These are phyloP conservation scores for Bovichtus variegatus DNA, from an alignment of 2,797 vertebrate genomes.

Conservation along the genomic window DNA sequence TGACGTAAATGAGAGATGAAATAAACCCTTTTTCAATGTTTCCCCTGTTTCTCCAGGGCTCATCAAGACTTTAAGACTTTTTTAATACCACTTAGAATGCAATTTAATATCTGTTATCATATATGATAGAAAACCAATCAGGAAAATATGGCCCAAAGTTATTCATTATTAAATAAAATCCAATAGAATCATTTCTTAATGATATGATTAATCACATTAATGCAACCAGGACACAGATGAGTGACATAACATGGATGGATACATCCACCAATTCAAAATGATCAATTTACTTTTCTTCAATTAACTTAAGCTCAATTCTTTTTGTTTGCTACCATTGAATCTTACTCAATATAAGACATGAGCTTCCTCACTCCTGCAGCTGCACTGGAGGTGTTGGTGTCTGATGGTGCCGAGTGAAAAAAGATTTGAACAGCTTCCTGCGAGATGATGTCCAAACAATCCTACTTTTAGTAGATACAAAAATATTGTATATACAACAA, in stretches of 20 bases:
- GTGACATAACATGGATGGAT: not conserved
- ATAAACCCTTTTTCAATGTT: not conserved
- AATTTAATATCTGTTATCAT: not conserved
- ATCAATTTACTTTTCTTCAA: too few species aligned
- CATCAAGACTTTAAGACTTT: not conserved
- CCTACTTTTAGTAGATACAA: not conserved
- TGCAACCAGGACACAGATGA: not conserved
- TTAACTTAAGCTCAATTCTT: not conserved
- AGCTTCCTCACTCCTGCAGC: not conserved
- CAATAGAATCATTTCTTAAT: not conserved
- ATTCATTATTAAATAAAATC: not conserved
- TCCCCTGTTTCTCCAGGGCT: not conserved
- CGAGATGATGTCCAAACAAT: not conserved
- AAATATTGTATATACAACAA: rapidly evolving
- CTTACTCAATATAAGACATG: too few species aligned
- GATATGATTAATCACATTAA: not conserved
- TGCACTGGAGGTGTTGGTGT: too few species aligned
- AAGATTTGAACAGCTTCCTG: not conserved
- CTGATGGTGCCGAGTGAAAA: not conserved
- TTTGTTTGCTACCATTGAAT: too few species aligned
- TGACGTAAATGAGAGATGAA: too few species aligned
- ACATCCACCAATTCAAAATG: constrained; percentile 1
- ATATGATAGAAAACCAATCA: constrained; percentile 1
- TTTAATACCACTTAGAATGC: not conserved
- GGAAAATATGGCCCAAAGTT: not conserved